Evolutionary conservation across 2,113 vertebrate species (phyloP), one percentile per base, ranked within the genome.

Genomic region (Taurulus bubalis): DNA sequence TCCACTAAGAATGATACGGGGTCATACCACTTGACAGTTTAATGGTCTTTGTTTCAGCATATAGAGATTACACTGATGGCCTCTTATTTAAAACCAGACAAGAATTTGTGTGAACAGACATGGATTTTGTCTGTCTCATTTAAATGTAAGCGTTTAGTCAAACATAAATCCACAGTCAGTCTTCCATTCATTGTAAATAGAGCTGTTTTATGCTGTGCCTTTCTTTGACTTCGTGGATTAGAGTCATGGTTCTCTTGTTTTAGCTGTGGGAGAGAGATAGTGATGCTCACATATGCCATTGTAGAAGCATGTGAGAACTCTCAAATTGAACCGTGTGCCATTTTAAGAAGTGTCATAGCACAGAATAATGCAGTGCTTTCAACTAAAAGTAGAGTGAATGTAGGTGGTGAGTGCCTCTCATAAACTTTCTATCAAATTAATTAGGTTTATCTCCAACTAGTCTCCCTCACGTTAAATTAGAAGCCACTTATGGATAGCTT

Each of bases 341-440:
- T 75, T 87, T 88, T 71, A 72, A 45, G 58, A 73, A 49, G 72
- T 80, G 55, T 71, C 40, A 45, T 77, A 18, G 7, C 32, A 34
- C 9, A 78, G 16, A 75, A 83, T 81, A 49, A 83, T 85, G 51
- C 15, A 3, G 38, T 51, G 40, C 30, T 84, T 85, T 73, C 14
- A 5, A 47, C 71, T 69, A 71, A 78, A 87, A 82, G 70, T 66
- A 12, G 51, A 49, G 60, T 67, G 30, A 51, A 66, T 79, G 28
- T 55, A 45, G 86, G 69, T 67, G 56, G 65, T 77, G 24, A 71
- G 28, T 47, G 47, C 56, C 75, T 75, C 72, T 90, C 66, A 51
- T 75, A 87, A 90, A 87, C 75, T 62, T 89, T 69, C 47, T 49
- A 60, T 80, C 59, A 79, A 87, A 91, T 90, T 79, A 90, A 85